Evolutionary conservation across 2,797 vertebrate genomes (phyloP).

Genomic region (Oreortyx pictus): DNA sequence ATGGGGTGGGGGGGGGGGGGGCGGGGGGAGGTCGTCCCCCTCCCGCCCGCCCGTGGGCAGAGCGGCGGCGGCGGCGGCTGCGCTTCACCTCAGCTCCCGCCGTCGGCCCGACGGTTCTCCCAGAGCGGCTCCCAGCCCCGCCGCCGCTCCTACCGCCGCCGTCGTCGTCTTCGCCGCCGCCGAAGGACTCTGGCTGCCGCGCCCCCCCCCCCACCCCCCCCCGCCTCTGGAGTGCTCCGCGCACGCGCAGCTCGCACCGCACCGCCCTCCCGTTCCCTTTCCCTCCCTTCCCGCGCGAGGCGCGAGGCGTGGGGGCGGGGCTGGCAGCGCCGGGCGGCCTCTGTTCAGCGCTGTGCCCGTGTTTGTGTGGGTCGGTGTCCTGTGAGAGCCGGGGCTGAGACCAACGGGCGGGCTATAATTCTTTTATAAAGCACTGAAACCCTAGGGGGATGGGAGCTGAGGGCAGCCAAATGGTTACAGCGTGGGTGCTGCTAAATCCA

Average conservation of each 20-base stretch:
- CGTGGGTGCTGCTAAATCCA: background rate
- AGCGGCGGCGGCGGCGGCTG: background rate
- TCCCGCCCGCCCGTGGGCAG: background rate
- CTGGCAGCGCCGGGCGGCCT: too few relatives aligned
- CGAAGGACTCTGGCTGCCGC: background rate
- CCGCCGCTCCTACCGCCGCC: too few relatives aligned
- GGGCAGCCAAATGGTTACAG: background rate
- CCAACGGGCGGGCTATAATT: background rate
- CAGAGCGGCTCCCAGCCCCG: background rate
- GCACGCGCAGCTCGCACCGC: background rate
- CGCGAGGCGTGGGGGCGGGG: background rate
- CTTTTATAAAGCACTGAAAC: background rate
- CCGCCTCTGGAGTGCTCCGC: background rate
- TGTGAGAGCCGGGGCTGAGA: background rate
- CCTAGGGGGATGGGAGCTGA: background rate
- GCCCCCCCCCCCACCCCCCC: background rate
- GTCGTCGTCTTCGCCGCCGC: background rate
- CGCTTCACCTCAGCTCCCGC: conserved; percentile 8
- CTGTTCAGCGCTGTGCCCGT: too few relatives aligned
- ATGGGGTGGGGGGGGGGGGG: background rate
- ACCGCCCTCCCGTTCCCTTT: background rate
- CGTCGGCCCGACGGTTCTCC: background rate
- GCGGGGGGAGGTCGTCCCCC: conserved; percentile 12
- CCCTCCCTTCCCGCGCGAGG: background rate
- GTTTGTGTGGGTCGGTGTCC: too few relatives aligned